These are phyloP conservation scores for Dusona sp. DNA, from an alignment of 2,888 invertebrate genomes.

Conservation along the genomic window DNA sequence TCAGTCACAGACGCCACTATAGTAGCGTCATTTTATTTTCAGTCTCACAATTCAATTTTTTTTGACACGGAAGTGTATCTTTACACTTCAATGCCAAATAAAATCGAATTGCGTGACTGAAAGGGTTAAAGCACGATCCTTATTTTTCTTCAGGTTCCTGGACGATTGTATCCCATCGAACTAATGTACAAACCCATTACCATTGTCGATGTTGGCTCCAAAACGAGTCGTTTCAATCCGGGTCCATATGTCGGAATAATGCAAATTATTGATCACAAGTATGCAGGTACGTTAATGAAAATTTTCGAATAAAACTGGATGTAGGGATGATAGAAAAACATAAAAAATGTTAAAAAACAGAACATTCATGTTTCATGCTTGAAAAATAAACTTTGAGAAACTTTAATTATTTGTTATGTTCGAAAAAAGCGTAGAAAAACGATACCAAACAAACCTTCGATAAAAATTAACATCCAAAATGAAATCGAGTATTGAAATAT, in stretches of 20 bases:
- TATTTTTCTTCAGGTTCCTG: conserved; percentile 90
- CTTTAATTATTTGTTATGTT: too few species aligned
- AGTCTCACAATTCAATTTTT: too few species aligned
- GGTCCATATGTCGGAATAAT: conserved; percentile 97
- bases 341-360: not conserved
- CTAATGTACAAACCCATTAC: conserved; percentile 92
- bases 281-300: conserved; percentile 87
- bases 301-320: not conserved
- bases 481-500: too few species aligned
- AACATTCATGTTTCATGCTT: not conserved
- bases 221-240: conserved; percentile 93
- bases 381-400: too few species aligned
- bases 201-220: conserved; percentile 87
- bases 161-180: conserved; percentile 96
- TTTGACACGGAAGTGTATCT: too few species aligned
- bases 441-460: too few species aligned
- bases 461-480: too few species aligned
- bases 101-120: too few species aligned
- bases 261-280: conserved; percentile 96
- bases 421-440: too few species aligned
- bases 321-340: not conserved
- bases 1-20: too few species aligned
- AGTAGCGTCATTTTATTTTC: too few species aligned
- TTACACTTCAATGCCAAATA: too few species aligned
- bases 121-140: not conserved